A percentile compares a stretch with the other conserved stretches of the same genome.
Conservation (phyloP, 2,797 vertebrate genomes). For the Hoplostethus mediterraneus region DNA sequence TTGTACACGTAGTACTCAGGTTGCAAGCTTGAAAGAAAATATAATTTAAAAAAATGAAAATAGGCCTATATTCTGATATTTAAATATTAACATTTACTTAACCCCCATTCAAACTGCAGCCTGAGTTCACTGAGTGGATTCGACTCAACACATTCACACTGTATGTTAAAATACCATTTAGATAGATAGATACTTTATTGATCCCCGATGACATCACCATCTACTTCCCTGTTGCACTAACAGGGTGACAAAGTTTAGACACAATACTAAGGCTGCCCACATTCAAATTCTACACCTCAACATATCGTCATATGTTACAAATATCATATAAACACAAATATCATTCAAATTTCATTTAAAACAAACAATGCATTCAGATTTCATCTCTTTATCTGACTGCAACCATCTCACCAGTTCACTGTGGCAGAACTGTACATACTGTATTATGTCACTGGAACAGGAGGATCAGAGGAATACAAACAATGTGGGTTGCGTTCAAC, state of each 20-base stretch:
- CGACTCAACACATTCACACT: neutral
- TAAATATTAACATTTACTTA: no score
- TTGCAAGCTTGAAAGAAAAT: neutral
- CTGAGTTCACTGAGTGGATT: no score
- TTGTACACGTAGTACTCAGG: constrained; percentile 18
- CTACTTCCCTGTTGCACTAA: no score
- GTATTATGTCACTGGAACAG: neutral
- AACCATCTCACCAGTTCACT: constrained; percentile 14
- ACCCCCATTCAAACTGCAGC: no score
- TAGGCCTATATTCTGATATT: no score
- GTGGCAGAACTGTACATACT: neutral
- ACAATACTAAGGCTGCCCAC: neutral
- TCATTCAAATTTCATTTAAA: neutral
- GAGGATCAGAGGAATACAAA: constrained; percentile 8
- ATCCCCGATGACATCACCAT: no score
- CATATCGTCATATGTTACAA: neutral
- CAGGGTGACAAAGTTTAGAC: neutral
- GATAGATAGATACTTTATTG: no score
- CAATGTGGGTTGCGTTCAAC: constrained; percentile 2
- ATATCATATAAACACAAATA: no score
- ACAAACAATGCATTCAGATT: neutral
- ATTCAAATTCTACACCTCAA: neutral
- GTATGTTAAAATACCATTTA: neutral
- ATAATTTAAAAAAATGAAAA: no score
- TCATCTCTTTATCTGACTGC: constrained; percentile 19